These are phyloP conservation scores for Orchestia grillus DNA, from an alignment of 1,140 invertebrate genomes.

Conservation along the genomic window DNA sequence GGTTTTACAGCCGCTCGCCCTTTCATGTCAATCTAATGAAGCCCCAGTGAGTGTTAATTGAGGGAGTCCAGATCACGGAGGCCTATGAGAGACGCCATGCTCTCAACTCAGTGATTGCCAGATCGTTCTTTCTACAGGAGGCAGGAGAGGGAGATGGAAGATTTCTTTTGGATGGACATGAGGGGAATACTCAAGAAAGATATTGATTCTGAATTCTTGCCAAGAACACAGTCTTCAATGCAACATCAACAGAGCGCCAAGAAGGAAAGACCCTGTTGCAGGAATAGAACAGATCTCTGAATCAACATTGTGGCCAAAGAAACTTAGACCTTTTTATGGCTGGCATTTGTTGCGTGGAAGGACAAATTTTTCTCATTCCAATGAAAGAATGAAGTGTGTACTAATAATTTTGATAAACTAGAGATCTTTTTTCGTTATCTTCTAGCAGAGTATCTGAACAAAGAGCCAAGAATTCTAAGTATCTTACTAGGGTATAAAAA, in stretches of 20 bases:
- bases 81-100: background rate
- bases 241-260: background rate
- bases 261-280: background rate
- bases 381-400: background rate
- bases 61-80: background rate
- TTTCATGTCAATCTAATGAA: slow-evolving; percentile 52
- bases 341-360: background rate
- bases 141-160: background rate
- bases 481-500: background rate
- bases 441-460: background rate
- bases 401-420: background rate
- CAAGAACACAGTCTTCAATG: background rate
- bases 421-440: background rate
- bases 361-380: background rate
- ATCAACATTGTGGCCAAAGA: background rate
- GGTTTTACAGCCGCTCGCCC: slow-evolving; percentile 21
- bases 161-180: background rate
- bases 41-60: slow-evolving; percentile 52
- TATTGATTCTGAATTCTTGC: background rate
- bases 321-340: background rate
- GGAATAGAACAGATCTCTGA: background rate
- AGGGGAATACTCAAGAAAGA: background rate
- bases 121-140: background rate
- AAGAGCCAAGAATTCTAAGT: background rate
- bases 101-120: background rate